Base-by-base conservation (phyloP, 2,888 invertebrate species). In the Chelonus formosanus region DNA sequence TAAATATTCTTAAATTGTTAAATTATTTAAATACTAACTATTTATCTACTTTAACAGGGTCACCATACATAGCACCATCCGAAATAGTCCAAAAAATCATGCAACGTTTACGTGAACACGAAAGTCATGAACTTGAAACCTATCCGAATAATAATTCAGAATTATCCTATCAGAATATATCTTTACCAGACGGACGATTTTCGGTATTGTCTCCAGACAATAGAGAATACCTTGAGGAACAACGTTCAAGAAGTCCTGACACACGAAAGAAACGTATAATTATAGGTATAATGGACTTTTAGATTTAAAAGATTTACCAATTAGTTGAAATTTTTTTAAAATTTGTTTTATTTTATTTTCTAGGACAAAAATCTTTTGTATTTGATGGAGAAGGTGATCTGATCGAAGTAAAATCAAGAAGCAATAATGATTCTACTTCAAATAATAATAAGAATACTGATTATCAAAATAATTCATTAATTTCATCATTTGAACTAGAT, bases 61-160 rank as follows among this genome's bases (percentile, higher is more conserved):
- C 91, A 85, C 91, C 91, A 68, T 90, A 91, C 86, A 88, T 90
- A 86, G 91, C 90, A 83, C 92, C 92, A 69, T 92, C 92, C 78
- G 90, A 90, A 84, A 92, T 93, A 86, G 92, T 92, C 82, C 91
- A 91, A 84, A 92, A 92, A 83, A 92, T 93, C 76, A 91, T 92
- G 88, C 90, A 92, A 73, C 88, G 91, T 34, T 71, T 84, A 40
- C 82, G 83, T 4, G 84, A 83, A 52, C 79, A 83, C 65, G 84
- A 84, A 52, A 80, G 73, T 67, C 82, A 83, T 53, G 84, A 84
- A 63, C 55, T 73, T 45, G 83, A 84, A 52, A 70, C 76, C 7
- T 79, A 74, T 61, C 65, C 71, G 4, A 40, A 70, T 4, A 72
- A 74, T 34, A 75, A 68, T 68, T 70, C 63, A 31, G 80, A 81